These are phyloP conservation scores for Pelusios castaneus DNA, from an alignment of 2,113 vertebrate species.

Conservation along the genomic window DNA sequence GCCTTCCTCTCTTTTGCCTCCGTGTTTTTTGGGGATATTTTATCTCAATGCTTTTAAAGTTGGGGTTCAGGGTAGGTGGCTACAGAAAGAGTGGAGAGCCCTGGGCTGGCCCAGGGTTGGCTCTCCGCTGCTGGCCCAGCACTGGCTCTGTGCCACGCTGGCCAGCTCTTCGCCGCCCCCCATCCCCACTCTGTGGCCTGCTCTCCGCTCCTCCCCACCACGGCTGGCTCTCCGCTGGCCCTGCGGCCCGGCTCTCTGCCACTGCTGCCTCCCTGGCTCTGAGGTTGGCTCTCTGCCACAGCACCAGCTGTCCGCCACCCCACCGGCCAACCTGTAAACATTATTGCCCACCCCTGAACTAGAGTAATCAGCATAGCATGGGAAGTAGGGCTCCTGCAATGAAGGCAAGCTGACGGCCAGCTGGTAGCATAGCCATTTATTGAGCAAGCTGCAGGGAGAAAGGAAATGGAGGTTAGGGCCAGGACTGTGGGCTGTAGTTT, in stretches of 20 bases:
- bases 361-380: background rate
- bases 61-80: background rate
- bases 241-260: too few species aligned
- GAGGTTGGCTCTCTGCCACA: too few species aligned
- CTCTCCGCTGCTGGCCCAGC: too few species aligned
- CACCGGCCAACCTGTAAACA: too few species aligned
- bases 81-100: background rate
- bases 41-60: background rate
- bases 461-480: background rate
- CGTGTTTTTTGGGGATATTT: background rate
- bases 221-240: too few species aligned
- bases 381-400: background rate
- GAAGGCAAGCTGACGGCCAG: background rate
- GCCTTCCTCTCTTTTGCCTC: background rate
- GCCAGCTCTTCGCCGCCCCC: too few species aligned
- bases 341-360: background rate
- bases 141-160: too few species aligned
- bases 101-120: too few species aligned
- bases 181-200: too few species aligned
- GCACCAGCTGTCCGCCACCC: too few species aligned
- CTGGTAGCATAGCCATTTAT: background rate
- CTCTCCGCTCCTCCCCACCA: too few species aligned
- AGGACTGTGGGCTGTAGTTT: background rate
- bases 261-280: too few species aligned
- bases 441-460: background rate